Conservation (phyloP, 2,888 invertebrate species). For the Entomobrya proxima region DNA sequence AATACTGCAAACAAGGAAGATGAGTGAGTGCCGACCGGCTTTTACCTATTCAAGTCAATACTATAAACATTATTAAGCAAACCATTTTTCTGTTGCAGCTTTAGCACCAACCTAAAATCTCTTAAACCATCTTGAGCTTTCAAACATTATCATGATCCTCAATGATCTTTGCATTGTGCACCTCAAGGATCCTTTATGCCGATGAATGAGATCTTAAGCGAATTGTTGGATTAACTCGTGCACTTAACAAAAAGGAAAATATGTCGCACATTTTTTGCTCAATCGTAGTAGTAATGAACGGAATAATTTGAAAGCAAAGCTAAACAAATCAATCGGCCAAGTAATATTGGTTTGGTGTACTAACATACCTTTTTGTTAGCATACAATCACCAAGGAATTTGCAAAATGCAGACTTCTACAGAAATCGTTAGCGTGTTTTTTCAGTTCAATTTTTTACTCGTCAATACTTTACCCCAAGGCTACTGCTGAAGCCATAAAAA, state of each 20-base stretch:
- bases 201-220: background rate
- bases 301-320: too few species aligned
- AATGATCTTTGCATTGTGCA: background rate
- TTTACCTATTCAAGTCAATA: constrained; percentile 4
- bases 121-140: background rate
- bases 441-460: too few species aligned
- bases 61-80: background rate
- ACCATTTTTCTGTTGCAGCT: background rate
- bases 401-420: too few species aligned
- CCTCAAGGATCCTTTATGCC: background rate
- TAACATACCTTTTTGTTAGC: too few species aligned
- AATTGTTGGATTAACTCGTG: constrained; percentile 19
- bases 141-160: background rate
- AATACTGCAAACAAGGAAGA: background rate
- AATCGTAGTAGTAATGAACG: too few species aligned
- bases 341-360: too few species aligned
- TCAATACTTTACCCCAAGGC: too few species aligned
- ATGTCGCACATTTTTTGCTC: too few species aligned
- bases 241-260: background rate
- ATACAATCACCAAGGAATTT: too few species aligned
- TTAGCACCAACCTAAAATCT: background rate
- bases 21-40: background rate
- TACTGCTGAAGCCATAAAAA: too few species aligned
- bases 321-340: too few species aligned
- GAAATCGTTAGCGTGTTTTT: too few species aligned